Conservation (phyloP, 1,140 invertebrate genomes). For the Maconellicoccus hirsutus region DNA sequence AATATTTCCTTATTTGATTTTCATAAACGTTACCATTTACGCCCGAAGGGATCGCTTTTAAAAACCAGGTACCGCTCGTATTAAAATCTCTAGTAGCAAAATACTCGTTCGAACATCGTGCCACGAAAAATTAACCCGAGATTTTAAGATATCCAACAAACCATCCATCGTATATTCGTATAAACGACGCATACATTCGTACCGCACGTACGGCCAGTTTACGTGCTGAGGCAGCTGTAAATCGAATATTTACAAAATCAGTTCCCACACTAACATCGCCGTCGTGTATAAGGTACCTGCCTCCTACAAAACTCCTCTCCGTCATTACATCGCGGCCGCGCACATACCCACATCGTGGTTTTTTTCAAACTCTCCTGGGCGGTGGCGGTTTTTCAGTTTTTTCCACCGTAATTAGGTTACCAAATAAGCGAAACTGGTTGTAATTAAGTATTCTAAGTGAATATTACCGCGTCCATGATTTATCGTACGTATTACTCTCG, state of each 20-base stretch:
- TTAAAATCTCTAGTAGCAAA: no score
- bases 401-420: not conserved
- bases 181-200: no score
- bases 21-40: no score
- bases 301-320: not conserved
- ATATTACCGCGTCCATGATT: not conserved
- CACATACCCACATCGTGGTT: not conserved
- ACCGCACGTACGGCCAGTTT: no score
- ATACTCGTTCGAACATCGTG: no score
- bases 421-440: not conserved
- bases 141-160: no score
- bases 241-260: slow-evolving; percentile 6
- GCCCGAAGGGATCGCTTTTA: no score
- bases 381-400: not conserved
- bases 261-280: not conserved
- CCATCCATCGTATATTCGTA: no score
- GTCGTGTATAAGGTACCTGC: not conserved
- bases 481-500: not conserved
- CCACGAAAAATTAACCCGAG: no score
- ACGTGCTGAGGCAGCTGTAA: not conserved
- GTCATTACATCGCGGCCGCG: not conserved
- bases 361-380: not conserved
- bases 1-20: no score
- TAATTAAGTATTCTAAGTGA: not conserved
- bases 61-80: no score